Conservation (phyloP, 1,140 invertebrate genomes). For the Pseudomyrmex cubaensis region DNA sequence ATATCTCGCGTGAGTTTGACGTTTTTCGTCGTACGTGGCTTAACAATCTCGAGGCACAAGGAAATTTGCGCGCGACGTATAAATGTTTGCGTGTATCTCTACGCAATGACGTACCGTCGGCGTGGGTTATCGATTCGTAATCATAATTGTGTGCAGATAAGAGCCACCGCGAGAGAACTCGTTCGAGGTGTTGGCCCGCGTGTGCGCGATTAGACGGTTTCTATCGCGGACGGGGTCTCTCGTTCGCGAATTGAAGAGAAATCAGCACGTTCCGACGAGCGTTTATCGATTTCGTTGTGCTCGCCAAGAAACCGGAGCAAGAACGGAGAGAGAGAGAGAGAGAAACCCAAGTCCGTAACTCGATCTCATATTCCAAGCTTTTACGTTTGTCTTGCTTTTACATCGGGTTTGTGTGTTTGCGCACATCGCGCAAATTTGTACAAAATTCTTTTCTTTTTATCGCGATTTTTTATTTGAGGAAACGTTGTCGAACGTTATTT, state of each 20-base stretch:
- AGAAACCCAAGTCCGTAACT: too few relatives aligned
- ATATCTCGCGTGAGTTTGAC: too few relatives aligned
- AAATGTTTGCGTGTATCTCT: conserved; percentile 33
- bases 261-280: not conserved
- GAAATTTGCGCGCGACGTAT: not conserved
- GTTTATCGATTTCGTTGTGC: not conserved
- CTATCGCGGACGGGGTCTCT: not conserved
- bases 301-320: not conserved
- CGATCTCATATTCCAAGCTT: too few relatives aligned
- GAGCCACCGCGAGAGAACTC: not conserved
- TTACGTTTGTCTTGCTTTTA: too few relatives aligned
- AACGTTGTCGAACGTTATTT: too few relatives aligned
- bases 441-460: too few relatives aligned
- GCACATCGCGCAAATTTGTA: too few relatives aligned
- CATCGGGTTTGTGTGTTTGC: too few relatives aligned
- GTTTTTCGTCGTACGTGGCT: not conserved
- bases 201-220: not conserved
- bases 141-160: conserved; percentile 66
- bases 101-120: conserved; percentile 21
- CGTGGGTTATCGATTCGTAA: conserved; percentile 68
- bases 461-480: too few relatives aligned
- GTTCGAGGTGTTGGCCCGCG: conserved; percentile 3
- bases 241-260: conserved; percentile 1
- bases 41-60: conserved; percentile 8
- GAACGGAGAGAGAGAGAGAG: not conserved